Evolutionary conservation across 2,888 invertebrate genomes (phyloP).

Genomic region (Alloscopus bannaensis): DNA sequence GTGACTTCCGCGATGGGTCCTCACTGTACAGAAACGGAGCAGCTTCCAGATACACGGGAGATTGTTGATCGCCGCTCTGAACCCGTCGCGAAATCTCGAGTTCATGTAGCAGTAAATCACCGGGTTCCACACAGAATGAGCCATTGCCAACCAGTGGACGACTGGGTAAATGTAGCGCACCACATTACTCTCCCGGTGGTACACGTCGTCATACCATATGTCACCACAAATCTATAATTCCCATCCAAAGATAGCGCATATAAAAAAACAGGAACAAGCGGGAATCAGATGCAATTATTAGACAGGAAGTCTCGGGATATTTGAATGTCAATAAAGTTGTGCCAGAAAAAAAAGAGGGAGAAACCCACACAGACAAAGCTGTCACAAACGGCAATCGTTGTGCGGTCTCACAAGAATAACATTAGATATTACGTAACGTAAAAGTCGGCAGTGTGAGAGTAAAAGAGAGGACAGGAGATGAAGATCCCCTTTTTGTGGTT

Average conservation of each 20-base stretch:
- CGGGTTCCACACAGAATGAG: slow-evolving; percentile 74
- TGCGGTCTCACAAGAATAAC: no score
- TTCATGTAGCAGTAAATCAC: slow-evolving; percentile 75
- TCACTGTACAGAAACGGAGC: slow-evolving; percentile 16
- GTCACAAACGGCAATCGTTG: no score
- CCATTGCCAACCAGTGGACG: slow-evolving; percentile 73
- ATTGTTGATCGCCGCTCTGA: slow-evolving; percentile 73
- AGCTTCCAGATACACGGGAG: slow-evolving; percentile 64
- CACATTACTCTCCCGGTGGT: slow-evolving; percentile 43
- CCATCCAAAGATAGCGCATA: no score
- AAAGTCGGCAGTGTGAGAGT: no score
- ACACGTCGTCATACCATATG: slow-evolving; percentile 57
- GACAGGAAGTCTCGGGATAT: no score
- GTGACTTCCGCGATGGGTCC: slow-evolving; percentile 14
- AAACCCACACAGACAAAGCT: background rate
- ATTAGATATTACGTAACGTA: no score
- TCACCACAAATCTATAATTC: slow-evolving; percentile 66
- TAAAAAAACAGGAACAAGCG: background rate
- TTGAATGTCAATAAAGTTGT: no score
- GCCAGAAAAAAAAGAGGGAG: background rate
- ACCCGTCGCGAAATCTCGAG: slow-evolving; percentile 72
- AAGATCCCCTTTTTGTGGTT: no score
- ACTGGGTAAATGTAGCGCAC: slow-evolving; percentile 73
- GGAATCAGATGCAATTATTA: slow-evolving; percentile 12
- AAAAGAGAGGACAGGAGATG: no score